Evolutionary conservation across 23 tunicate genomes (phyloP), one percentile per base, ranked within the genome.

Genomic region (Clavelina lepadiformis): DNA sequence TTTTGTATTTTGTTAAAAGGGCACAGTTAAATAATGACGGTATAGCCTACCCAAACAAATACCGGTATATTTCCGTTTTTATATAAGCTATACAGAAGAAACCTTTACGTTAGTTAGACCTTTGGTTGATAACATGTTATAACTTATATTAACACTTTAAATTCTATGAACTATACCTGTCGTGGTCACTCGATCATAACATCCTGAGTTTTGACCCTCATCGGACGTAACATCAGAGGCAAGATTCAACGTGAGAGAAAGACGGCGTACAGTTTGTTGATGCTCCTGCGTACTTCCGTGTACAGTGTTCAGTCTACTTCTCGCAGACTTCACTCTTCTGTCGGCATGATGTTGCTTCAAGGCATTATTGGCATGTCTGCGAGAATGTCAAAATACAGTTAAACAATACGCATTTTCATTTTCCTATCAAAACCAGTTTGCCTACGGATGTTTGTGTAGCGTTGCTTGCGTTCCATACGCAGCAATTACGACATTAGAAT

Each of bases 401-500:
- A n/a, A n/a, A n/a, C n/a, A n/a, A n/a, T n/a, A n/a, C n/a, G n/a
- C n/a, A n/a, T n/a, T n/a, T n/a, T n/a, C n/a, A n/a, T n/a, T n/a
- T n/a, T n/a, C n/a, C n/a, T n/a, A n/a, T n/a, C n/a, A n/a, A 11
- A 5, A 66, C 25, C 30, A 24, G 19, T 22, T 1, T 2, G 32
- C 78, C 46, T 38, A 73, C 78, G 68, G 68, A 29, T 63, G 73
- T 34, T 44, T 65, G 35, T 72, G 89, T 15, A 82, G 74, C 28
- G 75, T 82, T 0, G 65, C 44, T 52, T 83, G 91, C 0, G 91
- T 83, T 2, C 91, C 91, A 49, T 83, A 83, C 2, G 82, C 91
- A 26, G 91, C 91, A 37, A 83, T 75, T 33, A 83, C 82, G 28
- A 82, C 56, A 45, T 73, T 82, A 33, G 46, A 56, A 18, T 73